phyloP scores from a whole-genome alignment of 2,113 vertebrate genomes.

The Oreochromis niloticus region DNA sequence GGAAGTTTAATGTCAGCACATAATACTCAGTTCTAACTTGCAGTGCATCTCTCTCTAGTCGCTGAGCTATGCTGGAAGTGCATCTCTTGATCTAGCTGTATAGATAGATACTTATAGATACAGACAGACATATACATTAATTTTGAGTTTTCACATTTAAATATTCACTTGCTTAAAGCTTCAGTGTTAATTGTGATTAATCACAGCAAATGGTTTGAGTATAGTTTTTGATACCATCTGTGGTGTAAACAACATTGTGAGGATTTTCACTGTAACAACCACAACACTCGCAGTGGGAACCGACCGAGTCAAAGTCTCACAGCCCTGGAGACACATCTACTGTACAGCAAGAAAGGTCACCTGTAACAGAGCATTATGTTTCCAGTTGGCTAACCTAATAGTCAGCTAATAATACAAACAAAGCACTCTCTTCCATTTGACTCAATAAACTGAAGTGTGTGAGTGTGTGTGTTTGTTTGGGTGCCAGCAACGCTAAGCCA shows the following conservation, averaged over 20 bases:
- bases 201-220: not conserved
- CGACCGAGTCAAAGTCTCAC: not conserved
- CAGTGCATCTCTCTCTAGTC: not conserved
- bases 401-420: conserved; percentile 9
- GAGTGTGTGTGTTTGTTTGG: not conserved
- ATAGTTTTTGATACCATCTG: not conserved
- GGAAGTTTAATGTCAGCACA: not conserved
- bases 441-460: not conserved
- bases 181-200: not conserved
- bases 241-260: not conserved
- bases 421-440: not conserved
- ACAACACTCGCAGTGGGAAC: not conserved
- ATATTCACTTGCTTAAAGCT: not conserved
- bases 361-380: conserved; percentile 14
- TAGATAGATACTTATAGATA: not conserved
- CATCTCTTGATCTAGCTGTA: not conserved
- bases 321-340: not conserved
- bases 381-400: conserved; percentile 13
- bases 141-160: not conserved
- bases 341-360: conserved; percentile 30
- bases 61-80: not conserved
- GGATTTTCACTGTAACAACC: not conserved
- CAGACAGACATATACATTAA: not conserved
- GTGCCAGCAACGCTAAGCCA: not conserved
- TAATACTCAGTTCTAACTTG: not conserved